phyloP scores from a whole-genome alignment of 2,888 invertebrate species.

The Drosophila leonis region DNA sequence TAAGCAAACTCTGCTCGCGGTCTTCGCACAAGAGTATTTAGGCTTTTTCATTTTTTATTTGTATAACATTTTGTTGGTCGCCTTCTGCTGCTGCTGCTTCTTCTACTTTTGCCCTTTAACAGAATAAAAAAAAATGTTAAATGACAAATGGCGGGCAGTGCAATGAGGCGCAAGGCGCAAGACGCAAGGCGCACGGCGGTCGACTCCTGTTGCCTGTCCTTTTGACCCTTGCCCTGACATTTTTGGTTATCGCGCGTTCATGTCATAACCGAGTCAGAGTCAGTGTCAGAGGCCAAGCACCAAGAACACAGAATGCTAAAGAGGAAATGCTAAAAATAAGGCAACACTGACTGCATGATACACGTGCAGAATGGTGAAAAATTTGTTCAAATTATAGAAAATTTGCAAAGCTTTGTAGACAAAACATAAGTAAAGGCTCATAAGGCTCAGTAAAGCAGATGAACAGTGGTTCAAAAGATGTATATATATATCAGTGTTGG shows the following conservation, averaged over 20 bases:
- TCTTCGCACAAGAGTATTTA: not conserved
- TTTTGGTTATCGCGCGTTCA: slow-evolving; percentile 72
- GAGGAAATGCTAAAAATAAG: slow-evolving; percentile 1
- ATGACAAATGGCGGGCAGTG: slow-evolving; percentile 74
- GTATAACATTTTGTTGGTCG: not conserved
- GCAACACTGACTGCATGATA: not conserved
- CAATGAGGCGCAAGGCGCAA: slow-evolving; percentile 33
- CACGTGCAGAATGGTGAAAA: not conserved
- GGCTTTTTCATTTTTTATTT: not conserved
- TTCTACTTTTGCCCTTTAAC: slow-evolving; percentile 51
- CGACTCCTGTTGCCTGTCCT: slow-evolving; percentile 19
- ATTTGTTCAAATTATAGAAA: not conserved
- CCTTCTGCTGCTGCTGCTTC: not conserved
- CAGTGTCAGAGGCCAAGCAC: slow-evolving; percentile 44
- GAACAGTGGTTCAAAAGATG: not conserved
- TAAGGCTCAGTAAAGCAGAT: not conserved
- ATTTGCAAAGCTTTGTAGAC: no score
- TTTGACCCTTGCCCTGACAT: slow-evolving; percentile 75
- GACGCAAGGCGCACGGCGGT: slow-evolving; percentile 4
- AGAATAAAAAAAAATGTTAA: slow-evolving; percentile 56
- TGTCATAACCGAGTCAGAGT: slow-evolving; percentile 68
- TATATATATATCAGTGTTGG: no score
- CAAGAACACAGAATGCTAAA: slow-evolving; percentile 13
- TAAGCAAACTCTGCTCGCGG: not conserved
- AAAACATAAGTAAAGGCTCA: no score